Conservation (phyloP, 2,113 vertebrate species). For the Girardinichthys multiradiatus region DNA sequence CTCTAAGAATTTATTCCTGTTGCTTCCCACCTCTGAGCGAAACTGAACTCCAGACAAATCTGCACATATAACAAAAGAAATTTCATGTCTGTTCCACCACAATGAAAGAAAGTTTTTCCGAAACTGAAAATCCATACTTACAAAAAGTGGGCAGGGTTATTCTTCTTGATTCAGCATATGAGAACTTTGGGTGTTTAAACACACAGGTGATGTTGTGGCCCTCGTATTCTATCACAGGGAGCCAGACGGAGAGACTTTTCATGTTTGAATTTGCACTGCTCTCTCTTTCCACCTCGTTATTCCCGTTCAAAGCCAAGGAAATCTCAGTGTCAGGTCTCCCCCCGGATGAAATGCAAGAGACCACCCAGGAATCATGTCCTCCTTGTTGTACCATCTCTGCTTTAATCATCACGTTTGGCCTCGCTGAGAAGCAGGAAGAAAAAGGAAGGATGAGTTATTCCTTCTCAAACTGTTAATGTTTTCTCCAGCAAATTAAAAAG, state of each 20-base stretch:
- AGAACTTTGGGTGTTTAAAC: slow-evolving; percentile 69
- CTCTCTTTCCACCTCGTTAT: slow-evolving; percentile 31
- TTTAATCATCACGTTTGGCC: slow-evolving; percentile 71
- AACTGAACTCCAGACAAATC: slow-evolving; percentile 63
- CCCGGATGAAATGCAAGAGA: slow-evolving; percentile 73
- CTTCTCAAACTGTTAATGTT: slow-evolving; percentile 50
- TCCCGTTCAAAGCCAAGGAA: slow-evolving; percentile 58
- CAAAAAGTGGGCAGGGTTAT: slow-evolving; percentile 66
- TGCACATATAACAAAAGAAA: slow-evolving; percentile 36
- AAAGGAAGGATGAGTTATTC: slow-evolving; percentile 51
- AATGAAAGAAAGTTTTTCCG: neutral
- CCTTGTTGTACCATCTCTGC: slow-evolving; percentile 53
- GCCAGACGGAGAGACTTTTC: slow-evolving; percentile 40
- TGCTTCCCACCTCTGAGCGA: slow-evolving; percentile 3
- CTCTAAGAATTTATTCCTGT: slow-evolving; percentile 27
- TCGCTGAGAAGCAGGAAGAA: slow-evolving; percentile 59
- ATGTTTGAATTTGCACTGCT: slow-evolving; percentile 21
- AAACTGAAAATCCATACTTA: slow-evolving; percentile 53
- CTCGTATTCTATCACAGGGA: slow-evolving; percentile 49
- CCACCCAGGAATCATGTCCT: slow-evolving; percentile 65
- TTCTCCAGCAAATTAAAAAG: slow-evolving; percentile 67
- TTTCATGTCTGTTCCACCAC: slow-evolving; percentile 17
- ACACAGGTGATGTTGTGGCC: slow-evolving; percentile 68
- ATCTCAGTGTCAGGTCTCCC: slow-evolving; percentile 74
- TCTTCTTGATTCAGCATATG: slow-evolving; percentile 26